Conservation (phyloP, 2,113 vertebrate genomes). For the Chlorodrepanis virens region DNA sequence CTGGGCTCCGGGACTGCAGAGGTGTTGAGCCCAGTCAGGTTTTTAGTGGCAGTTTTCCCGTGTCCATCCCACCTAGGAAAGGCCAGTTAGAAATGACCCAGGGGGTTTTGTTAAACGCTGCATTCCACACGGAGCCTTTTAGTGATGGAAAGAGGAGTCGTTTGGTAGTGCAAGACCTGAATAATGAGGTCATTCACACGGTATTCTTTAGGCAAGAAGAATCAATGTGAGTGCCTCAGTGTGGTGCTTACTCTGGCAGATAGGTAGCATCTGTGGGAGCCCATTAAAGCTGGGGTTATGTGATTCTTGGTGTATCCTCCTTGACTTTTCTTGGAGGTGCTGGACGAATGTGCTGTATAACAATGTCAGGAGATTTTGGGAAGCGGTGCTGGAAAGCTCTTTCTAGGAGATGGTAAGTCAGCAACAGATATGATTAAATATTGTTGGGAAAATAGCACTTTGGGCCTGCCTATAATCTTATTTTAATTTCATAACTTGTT, state of each 20-base stretch:
- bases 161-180: not conserved
- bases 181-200: not conserved
- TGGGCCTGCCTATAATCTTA: not conserved
- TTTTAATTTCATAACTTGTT: not conserved
- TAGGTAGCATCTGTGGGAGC: not conserved
- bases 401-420: not conserved
- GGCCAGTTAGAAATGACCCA: not conserved
- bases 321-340: not conserved
- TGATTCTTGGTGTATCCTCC: not conserved
- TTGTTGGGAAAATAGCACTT: not conserved
- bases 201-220: not conserved
- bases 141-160: constrained; percentile 1
- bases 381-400: not conserved
- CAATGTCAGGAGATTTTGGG: not conserved
- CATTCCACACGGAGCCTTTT: not conserved
- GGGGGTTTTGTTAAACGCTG: not conserved
- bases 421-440: not conserved
- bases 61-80: not conserved
- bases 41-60: not conserved
- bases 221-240: not conserved
- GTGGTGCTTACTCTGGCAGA: not conserved
- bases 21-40: not conserved
- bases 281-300: not conserved
- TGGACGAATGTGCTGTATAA: not conserved
- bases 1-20: not conserved